Base-by-base conservation (phyloP, 2,888 invertebrate species). In the Physocephala rufipes region DNA sequence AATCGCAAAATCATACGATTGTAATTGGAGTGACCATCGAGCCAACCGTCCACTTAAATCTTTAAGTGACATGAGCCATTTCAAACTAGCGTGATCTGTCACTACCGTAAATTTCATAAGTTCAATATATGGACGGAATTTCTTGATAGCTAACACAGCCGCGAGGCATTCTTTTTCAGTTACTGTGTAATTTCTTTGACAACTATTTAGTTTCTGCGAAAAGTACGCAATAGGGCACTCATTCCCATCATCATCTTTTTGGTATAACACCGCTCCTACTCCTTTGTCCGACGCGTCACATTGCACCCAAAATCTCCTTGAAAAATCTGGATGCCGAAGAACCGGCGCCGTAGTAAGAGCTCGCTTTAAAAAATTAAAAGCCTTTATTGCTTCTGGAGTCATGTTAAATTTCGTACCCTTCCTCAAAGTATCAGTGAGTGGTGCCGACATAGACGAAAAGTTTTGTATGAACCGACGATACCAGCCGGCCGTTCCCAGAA, bases 401-500 rank as follows among this genome's bases (percentile, higher is more conserved):
- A 69, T 69, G 1, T 45, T 53, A 67, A 74, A 74, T 21, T 64
- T 55, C 3, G 5, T 28, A 1, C 19, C 43, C 36, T 68, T 71
- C 19, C 67, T 73, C n/a, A 71, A 43, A 1, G 62, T 12, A 19
- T 73, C 69, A 2, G 66, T 66, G 1, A 71, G 53, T 1, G 71
- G 58, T 7, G 70, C 53, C 2, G 70, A 24, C 24, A 66, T n/a
- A 2, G 66, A 0, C 0, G 71, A 36, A 24, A 71, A 66, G 36
- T 55, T 58, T 15, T 13, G 55, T 9, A 67, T 63, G 16, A 63
- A 63, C 2, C 63, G 45, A n/a, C 70, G 21, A 30, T 70, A 65
- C 65, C 70, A 65, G 2, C 66, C 62, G 3, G 67, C 62, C 12
- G 71, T 66, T 2, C 71, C 71, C 4, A 71, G 15, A 67, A 71